Percentiles rank a stretch among this genome's conserved stretches.
phyloP scores from a whole-genome alignment of 2,888 invertebrate genomes.

The Ichneumon xanthorius region DNA sequence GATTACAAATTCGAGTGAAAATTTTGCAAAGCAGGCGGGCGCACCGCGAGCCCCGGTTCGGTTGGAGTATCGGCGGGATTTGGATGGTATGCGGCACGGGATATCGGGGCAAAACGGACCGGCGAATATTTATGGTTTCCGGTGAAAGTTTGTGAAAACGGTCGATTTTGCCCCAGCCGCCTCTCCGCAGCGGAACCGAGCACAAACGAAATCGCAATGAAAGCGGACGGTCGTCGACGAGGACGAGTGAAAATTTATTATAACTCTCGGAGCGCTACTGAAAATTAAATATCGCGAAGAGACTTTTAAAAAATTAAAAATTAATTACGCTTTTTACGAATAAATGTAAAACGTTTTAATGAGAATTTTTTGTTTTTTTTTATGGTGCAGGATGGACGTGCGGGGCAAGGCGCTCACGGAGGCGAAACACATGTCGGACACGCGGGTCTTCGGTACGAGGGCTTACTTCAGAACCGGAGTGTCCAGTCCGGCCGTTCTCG shows the following conservation, averaged over 20 bases:
- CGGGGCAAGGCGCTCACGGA: slow-evolving; percentile 92
- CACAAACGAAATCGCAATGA: slow-evolving; percentile 7
- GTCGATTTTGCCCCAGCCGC: too few relatives aligned
- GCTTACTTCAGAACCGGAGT: slow-evolving; percentile 92
- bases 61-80: background rate
- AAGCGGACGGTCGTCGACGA: background rate
- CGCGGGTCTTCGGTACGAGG: slow-evolving; percentile 93
- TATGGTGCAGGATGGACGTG: slow-evolving; percentile 92
- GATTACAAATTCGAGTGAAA: background rate
- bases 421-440: slow-evolving; percentile 94
- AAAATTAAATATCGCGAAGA: background rate
- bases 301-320: background rate
- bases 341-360: slow-evolving; percentile 1
- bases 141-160: too few relatives aligned
- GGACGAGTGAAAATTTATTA: slow-evolving; percentile 15
- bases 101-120: too few relatives aligned
- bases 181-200: background rate
- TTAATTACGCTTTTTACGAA: background rate
- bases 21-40: background rate
- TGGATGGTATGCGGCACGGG: background rate
- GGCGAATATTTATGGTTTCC: too few relatives aligned
- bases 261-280: background rate
- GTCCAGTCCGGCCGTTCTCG: slow-evolving; percentile 92
- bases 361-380: slow-evolving; percentile 46
- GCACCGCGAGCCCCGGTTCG: background rate